phyloP scores from a whole-genome alignment of 2,113 vertebrate genomes.

The Ancistrus triradiatus region DNA sequence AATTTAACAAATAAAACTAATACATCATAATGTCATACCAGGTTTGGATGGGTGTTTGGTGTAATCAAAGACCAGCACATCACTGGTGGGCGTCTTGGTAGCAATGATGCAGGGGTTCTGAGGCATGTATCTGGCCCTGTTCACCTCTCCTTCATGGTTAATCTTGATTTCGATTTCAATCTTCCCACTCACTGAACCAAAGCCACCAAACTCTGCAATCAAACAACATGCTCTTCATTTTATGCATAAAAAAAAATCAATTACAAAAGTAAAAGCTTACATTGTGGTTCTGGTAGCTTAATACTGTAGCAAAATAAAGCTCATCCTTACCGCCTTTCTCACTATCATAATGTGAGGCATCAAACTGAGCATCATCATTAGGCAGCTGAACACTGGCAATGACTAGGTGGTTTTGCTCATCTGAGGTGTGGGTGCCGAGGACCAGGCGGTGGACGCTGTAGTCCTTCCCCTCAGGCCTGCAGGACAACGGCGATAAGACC shows the following conservation, averaged over 20 bases:
- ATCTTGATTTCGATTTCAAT: constrained; percentile 99
- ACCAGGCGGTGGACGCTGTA: constrained; percentile 95
- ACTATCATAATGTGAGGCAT: constrained; percentile 95
- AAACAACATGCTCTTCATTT: too few species aligned
- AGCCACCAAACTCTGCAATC: constrained; percentile 89
- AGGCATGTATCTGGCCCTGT: constrained; percentile 96
- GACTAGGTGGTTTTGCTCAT: constrained; percentile 95
- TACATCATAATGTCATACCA: constrained; percentile 73
- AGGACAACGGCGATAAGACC: too few species aligned
- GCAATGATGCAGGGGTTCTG: constrained; percentile 98
- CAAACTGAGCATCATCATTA: constrained; percentile 95
- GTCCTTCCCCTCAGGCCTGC: constrained; percentile 94
- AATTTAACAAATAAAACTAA: background rate
- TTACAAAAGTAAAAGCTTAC: too few species aligned
- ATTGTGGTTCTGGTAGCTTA: too few species aligned
- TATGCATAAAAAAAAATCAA: too few species aligned
- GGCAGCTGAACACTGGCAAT: constrained; percentile 96
- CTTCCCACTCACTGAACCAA: constrained; percentile 97
- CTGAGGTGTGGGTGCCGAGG: constrained; percentile 93
- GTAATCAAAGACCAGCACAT: constrained; percentile 97
- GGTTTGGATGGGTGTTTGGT: constrained; percentile 98
- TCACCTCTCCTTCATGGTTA: constrained; percentile 97
- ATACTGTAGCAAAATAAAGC: too few species aligned
- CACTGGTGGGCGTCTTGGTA: constrained; percentile 95
- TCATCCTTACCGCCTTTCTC: constrained; percentile 86